Base-by-base conservation (phyloP, 1,140 invertebrate genomes). In the Megathymus violae region DNA sequence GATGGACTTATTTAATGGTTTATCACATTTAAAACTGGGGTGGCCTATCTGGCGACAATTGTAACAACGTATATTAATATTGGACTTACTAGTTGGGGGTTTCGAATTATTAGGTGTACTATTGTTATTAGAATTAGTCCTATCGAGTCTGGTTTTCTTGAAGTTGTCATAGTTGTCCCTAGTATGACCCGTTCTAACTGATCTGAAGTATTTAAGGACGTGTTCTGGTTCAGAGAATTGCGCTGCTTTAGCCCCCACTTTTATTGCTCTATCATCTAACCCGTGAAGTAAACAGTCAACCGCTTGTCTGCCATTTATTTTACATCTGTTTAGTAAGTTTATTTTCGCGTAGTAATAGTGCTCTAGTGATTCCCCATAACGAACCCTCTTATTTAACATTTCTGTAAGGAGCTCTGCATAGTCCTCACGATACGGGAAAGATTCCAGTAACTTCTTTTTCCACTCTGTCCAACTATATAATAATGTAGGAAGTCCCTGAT, bases 21-120 rank as follows among this genome's bases (percentile, higher is more conserved):
- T 73, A 1, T 61, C 22, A 52, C 71, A 76, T 52, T 54, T 66
- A 38, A 62, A 76, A 52, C 71, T 73, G 15, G 54, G 60, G 14
- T 76, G 74, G 4, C 74, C 74, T 1, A 47, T 5, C 60, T 73
- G 59, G 6, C 73, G 51, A 50, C 74, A 76, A 47, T 73, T 76
- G 14, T 44, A 73, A 50, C 74, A 76, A 13, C 9, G 40, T 31
- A 70, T 68, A 2, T 60, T 63, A 6, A 11, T 14, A 47, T 38
- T 50, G 1, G 3, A 34, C 50, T 43, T 13, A 5, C 14, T 54
- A 19, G 9, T 9, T 1, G 14, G 15, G 50, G 17, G 0, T 10
- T 19, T 54, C 25, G 4, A 7, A 11, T 3, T n/a, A 11, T n/a
- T 36, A 36, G 1, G 9, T 36, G 11, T 1, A 36, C 34, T 36